phyloP scores from a whole-genome alignment of 2,797 vertebrate species.

The Sardinella longiceps region DNA sequence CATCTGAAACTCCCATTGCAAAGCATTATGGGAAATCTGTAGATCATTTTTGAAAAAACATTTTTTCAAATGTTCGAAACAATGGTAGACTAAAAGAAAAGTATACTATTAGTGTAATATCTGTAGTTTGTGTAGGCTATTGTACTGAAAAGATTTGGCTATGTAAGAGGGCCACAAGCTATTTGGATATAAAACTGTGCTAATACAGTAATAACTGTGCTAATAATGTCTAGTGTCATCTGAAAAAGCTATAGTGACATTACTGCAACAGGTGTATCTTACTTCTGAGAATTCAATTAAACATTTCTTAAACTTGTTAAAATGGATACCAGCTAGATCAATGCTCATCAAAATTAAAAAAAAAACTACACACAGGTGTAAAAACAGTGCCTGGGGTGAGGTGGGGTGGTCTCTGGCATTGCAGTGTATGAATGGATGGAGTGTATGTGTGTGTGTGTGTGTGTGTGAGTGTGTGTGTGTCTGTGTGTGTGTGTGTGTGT shows the following conservation, averaged over 20 bases:
- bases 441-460: conserved; percentile 21
- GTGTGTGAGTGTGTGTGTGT: conserved; percentile 21
- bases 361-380: background rate
- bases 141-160: background rate
- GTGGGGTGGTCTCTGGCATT: background rate
- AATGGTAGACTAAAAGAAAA: background rate
- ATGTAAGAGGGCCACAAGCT: background rate
- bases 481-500: conserved; percentile 34
- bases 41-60: conserved; percentile 21
- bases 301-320: background rate
- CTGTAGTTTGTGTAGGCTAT: too few species aligned
- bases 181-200: background rate
- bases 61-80: conserved; percentile 11
- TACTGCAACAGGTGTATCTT: background rate
- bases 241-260: background rate
- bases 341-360: background rate
- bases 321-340: background rate
- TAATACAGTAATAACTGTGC: too few species aligned
- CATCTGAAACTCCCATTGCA: conserved; percentile 33
- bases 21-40: conserved; percentile 58
- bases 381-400: background rate
- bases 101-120: conserved; percentile 13
- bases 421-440: background rate
- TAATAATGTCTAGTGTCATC: too few species aligned
- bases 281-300: background rate